These are phyloP conservation scores for Crepidodera aurea DNA, from an alignment of 2,888 invertebrate genomes.

Conservation along the genomic window DNA sequence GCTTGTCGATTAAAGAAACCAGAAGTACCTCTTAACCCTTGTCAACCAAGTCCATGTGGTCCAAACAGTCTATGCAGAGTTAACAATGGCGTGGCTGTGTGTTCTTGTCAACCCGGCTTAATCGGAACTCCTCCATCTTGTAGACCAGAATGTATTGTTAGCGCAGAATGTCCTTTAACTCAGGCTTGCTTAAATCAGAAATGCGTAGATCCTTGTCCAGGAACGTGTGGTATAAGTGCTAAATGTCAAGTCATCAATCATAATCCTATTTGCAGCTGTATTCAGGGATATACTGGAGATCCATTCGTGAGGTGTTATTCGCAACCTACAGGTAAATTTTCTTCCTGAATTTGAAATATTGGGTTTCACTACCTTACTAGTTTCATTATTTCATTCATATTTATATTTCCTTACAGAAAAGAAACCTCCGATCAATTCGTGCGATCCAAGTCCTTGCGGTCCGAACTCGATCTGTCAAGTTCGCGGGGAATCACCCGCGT, in stretches of 20 bases:
- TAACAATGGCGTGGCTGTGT: constrained; percentile 77
- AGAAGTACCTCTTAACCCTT: constrained; percentile 81
- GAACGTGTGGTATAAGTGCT: constrained; percentile 76
- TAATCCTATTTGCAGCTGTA: constrained; percentile 72
- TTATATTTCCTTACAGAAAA: constrained; percentile 42
- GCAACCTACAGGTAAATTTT: constrained; percentile 60
- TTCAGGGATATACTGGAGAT: constrained; percentile 70
- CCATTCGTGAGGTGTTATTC: constrained; percentile 75
- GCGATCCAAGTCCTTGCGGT: constrained; percentile 81
- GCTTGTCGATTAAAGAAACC: constrained; percentile 78
- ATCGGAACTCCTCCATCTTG: constrained; percentile 77
- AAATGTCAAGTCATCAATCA: constrained; percentile 76
- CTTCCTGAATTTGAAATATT: too few species aligned
- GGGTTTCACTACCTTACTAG: constrained; percentile 38
- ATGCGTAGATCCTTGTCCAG: constrained; percentile 83
- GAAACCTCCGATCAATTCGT: constrained; percentile 63
- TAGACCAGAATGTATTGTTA: constrained; percentile 76
- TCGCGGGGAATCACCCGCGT: constrained; percentile 67
- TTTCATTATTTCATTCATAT: constrained; percentile 34
- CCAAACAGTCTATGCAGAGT: constrained; percentile 80
- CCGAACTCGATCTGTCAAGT: constrained; percentile 72
- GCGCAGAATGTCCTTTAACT: constrained; percentile 76
- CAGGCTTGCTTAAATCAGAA: constrained; percentile 76
- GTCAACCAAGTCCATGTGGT: constrained; percentile 82
- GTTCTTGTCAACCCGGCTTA: constrained; percentile 84